Evolutionary conservation across 1,140 invertebrate species (phyloP).

Genomic region (Tribolium madens): DNA sequence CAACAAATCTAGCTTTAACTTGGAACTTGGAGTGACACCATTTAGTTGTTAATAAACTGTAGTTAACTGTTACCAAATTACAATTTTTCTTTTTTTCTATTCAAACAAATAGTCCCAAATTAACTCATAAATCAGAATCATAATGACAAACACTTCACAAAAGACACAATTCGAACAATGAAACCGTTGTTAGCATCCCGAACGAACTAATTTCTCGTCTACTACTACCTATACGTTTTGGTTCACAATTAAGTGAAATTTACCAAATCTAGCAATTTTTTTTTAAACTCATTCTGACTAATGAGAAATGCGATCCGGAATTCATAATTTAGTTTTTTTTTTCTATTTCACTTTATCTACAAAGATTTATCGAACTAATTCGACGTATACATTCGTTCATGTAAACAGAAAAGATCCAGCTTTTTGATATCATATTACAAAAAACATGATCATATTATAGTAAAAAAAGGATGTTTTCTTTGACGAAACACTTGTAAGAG

Average conservation of each 20-base stretch:
- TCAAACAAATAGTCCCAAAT: background rate
- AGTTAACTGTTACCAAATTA: background rate
- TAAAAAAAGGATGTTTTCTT: background rate
- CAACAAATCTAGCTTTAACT: no score
- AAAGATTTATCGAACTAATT: background rate
- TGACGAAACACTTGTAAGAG: background rate
- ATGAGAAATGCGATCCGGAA: no score
- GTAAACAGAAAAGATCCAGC: background rate
- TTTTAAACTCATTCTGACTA: no score
- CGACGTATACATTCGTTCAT: background rate
- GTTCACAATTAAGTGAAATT: no score
- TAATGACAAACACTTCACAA: background rate
- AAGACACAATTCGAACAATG: background rate
- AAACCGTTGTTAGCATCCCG: background rate
- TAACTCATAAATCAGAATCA: background rate
- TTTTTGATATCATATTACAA: background rate
- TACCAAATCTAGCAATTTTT: no score
- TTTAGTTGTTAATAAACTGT: background rate
- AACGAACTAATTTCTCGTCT: background rate
- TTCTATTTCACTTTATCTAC: no score
- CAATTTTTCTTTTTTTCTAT: background rate
- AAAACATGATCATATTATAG: background rate
- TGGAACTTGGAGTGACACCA: background rate
- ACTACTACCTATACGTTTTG: no score
- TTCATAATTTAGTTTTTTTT: no score